These are phyloP conservation scores for Myopa tessellatipennis DNA, from an alignment of 2,888 invertebrate genomes.

Conservation along the genomic window DNA sequence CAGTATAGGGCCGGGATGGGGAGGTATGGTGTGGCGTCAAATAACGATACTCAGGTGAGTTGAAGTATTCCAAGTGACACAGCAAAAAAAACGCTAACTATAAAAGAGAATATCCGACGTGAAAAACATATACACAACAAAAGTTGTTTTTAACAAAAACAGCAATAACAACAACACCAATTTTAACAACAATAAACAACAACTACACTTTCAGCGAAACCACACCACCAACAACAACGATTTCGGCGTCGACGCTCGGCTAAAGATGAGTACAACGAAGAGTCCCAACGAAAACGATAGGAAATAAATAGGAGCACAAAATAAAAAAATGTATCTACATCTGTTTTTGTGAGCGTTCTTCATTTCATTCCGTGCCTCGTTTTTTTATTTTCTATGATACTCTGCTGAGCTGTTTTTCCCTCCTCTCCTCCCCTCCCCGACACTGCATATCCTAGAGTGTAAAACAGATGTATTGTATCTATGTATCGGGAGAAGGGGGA, in stretches of 20 bases:
- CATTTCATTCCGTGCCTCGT: slow-evolving; percentile 20
- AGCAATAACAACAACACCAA: slow-evolving; percentile 12
- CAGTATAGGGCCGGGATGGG: neutral
- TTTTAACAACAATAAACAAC: slow-evolving; percentile 26
- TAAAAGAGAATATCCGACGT: slow-evolving; percentile 21
- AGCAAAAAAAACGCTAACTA: slow-evolving; percentile 16
- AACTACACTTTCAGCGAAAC: neutral
- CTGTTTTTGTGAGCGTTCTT: slow-evolving; percentile 53
- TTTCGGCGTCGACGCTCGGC: slow-evolving; percentile 14
- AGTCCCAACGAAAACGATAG: slow-evolving; percentile 37
- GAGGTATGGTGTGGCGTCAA: neutral
- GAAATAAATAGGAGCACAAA: slow-evolving; percentile 46
- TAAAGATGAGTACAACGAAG: slow-evolving; percentile 10
- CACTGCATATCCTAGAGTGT: neutral
- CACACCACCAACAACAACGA: slow-evolving; percentile 33
- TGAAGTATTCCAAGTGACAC: neutral
- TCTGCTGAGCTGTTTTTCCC: slow-evolving; percentile 4
- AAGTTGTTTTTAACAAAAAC: neutral
- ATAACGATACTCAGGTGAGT: slow-evolving; percentile 1
- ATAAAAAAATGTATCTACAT: slow-evolving; percentile 62
- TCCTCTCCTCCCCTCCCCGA: neutral
- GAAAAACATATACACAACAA: neutral
- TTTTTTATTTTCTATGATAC: slow-evolving; percentile 18
- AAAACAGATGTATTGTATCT: slow-evolving; percentile 44
- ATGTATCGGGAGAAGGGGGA: too few species aligned